These are phyloP conservation scores for Oenanthe melanoleuca DNA, from an alignment of 2,113 vertebrate genomes.

Conservation along the genomic window DNA sequence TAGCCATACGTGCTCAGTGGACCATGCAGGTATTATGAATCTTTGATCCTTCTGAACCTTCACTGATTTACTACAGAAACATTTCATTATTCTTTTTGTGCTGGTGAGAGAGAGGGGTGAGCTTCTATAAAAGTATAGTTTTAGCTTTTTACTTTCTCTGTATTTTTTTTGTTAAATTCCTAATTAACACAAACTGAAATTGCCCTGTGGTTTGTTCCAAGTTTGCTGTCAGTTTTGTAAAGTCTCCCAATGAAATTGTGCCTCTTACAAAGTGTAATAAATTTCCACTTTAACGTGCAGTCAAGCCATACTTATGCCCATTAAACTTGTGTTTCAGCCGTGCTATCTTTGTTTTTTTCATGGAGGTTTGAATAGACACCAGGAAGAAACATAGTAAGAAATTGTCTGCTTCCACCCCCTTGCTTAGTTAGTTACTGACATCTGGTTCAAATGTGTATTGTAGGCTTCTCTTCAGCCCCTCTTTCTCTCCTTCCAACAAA, in stretches of 20 bases:
- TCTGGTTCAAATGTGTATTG: conserved; percentile 2
- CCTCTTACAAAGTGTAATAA: background rate
- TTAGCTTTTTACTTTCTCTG: background rate
- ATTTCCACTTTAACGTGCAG: background rate
- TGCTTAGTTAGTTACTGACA: conserved; percentile 4
- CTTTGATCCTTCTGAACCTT: conserved; percentile 4
- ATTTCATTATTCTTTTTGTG: background rate
- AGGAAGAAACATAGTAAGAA: background rate
- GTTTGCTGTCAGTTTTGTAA: background rate
- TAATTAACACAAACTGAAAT: background rate
- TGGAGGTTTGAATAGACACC: background rate
- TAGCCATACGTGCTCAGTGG: conserved; percentile 11
- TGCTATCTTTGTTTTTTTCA: background rate
- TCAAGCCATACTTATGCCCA: background rate
- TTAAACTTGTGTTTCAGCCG: background rate
- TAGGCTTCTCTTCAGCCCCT: background rate
- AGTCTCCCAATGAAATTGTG: background rate
- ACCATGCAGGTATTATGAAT: background rate
- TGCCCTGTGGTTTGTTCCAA: background rate
- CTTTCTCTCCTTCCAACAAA: background rate
- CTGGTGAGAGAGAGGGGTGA: background rate
- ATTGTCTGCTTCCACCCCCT: background rate
- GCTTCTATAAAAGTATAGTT: background rate
- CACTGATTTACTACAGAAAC: conserved; percentile 2
- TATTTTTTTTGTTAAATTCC: background rate